phyloP scores from a whole-genome alignment of 2,797 vertebrate genomes.

The Etheostoma perlongum region DNA sequence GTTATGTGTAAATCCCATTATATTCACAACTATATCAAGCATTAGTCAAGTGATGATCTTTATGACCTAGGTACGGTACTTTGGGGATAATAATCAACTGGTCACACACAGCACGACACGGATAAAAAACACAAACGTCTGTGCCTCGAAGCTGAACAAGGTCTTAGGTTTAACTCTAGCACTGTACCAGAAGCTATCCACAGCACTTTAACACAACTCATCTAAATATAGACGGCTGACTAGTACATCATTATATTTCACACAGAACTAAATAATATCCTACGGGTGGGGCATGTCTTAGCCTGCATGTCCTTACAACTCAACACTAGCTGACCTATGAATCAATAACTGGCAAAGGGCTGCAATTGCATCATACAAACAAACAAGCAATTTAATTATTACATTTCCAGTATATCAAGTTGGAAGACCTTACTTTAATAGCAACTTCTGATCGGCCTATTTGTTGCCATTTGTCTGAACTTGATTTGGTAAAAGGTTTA shows the following conservation, averaged over 20 bases:
- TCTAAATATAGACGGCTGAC: conserved; percentile 72
- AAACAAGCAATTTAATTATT: neutral
- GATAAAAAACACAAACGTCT: neutral
- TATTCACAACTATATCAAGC: neutral
- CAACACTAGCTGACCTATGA: conserved; percentile 6
- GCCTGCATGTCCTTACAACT: conserved; percentile 16
- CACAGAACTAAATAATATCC: conserved; percentile 54
- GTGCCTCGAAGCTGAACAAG: neutral
- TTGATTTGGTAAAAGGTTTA: neutral
- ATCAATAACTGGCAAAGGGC: neutral
- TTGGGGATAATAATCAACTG: neutral
- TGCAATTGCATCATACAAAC: neutral
- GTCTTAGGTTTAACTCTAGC: conserved; percentile 13
- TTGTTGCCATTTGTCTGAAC: neutral
- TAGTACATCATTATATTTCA: conserved; percentile 55
- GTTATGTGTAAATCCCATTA: conserved; percentile 14
- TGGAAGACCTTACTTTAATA: neutral
- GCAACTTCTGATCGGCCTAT: neutral
- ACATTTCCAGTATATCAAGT: neutral
- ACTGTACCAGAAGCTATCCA: conserved; percentile 21
- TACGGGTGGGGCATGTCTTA: conserved; percentile 24
- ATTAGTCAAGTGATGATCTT: neutral
- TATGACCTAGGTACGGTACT: neutral
- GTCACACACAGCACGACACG: conserved; percentile 4
- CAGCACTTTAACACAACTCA: conserved; percentile 22